These are phyloP conservation scores for Pseudorectes ferrugineus DNA, from an alignment of 2,113 vertebrate species.

Conservation along the genomic window DNA sequence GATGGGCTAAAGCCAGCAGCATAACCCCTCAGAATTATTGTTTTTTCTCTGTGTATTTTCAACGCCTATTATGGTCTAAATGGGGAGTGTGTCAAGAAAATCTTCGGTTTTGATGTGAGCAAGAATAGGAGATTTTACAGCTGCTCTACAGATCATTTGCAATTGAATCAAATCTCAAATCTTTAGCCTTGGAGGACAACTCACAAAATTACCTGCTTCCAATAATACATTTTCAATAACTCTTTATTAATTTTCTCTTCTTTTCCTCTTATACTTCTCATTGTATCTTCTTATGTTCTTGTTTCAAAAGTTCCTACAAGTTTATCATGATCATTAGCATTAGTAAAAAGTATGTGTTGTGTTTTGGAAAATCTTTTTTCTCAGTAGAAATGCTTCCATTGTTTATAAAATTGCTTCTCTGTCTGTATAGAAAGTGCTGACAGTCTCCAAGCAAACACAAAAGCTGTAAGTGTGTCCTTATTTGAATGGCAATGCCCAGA, in stretches of 20 bases:
- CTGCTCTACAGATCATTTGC: background rate
- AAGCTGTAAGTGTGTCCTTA: background rate
- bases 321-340: background rate
- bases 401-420: background rate
- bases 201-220: background rate
- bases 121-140: background rate
- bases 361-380: background rate
- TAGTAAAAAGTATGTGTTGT: background rate
- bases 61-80: background rate
- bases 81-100: background rate
- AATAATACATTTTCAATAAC: background rate
- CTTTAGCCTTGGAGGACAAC: background rate
- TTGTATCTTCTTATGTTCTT: background rate
- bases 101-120: background rate
- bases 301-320: background rate
- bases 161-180: background rate
- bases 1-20: background rate
- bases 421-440: background rate
- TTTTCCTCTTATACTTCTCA: background rate
- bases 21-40: background rate
- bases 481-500: background rate
- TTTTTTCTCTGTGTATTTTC: background rate
- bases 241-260: background rate
- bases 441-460: background rate
- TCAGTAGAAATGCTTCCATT: background rate